A percentile compares a stretch with the other conserved stretches of the same genome.
phyloP scores from a whole-genome alignment of 2,113 vertebrate genomes.

The Crocuta crocuta region DNA sequence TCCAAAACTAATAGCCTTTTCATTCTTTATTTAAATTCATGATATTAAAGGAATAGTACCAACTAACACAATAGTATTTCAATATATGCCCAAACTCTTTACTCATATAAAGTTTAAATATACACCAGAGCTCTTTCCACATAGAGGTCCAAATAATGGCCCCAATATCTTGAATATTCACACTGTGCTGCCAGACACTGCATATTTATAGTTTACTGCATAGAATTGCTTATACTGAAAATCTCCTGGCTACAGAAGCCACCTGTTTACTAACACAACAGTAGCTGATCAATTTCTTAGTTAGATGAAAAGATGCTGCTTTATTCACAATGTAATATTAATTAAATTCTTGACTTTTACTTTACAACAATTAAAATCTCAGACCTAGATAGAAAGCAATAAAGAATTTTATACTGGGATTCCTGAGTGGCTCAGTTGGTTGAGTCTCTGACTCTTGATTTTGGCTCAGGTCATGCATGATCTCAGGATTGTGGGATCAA shows the following conservation, averaged over 20 bases:
- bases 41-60: neutral
- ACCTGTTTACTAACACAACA: neutral
- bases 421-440: too few relatives aligned
- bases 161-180: neutral
- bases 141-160: neutral
- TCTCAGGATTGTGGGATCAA: too few relatives aligned
- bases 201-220: neutral
- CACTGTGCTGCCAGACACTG: neutral
- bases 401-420: neutral
- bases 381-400: neutral
- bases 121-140: neutral
- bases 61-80: neutral
- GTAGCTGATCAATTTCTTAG: neutral
- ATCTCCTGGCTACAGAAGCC: neutral
- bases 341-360: neutral
- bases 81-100: neutral
- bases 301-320: neutral
- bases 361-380: conserved; percentile 42
- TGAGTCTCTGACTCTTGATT: too few relatives aligned
- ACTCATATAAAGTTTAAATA: conserved; percentile 34
- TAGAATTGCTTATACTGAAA: neutral
- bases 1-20: neutral
- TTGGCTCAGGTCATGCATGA: too few relatives aligned
- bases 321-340: conserved; percentile 50
- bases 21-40: conserved; percentile 27